Evolutionary conservation across 2,113 vertebrate species (phyloP), one percentile per base, ranked within the genome.

Genomic region (Aviceda subcristata): DNA sequence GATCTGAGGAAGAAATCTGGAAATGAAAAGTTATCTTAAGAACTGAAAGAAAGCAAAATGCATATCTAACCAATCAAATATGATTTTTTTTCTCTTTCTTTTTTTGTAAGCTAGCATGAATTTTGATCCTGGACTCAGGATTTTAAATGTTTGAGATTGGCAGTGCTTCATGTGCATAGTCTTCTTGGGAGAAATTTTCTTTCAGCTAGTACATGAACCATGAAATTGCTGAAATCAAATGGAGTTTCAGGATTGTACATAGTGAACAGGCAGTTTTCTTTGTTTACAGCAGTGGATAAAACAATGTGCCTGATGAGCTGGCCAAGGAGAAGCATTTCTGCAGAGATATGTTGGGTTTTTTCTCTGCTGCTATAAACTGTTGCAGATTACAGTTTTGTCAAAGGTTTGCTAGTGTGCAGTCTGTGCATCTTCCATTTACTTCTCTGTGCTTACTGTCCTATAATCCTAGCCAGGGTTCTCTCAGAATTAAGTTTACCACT

Each of bases 191-290:
- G 72, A 92, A 67, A 93, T 92, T 90, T 95, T 94, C 93, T 67
- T 94, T 94, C 79, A 83, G 78, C 53, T 83, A 57, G 71, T 74
- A 83, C 68, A 92, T 80, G 95, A 97, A 92, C 94, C 92, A 95
- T 96, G 95, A 97, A 96, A 97, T 96, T 96, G 72, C 94, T 80
- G 94, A 95, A 96, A 95, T 95, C 83, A 92, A 94, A 94, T 94
- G 83, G 55, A 97, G 86, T 80, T 95, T 96, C 83, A 92, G 79
- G 72, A 92, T 63, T 94, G 63, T 78, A 80, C n/a, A 48, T 50
- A 83, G 53, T 83, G 63, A 45, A 76, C 45, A 91, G 75, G 41
- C 91, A 80, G 68, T 86, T 94, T 96, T 84, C 92, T 96, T 95
- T 97, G 92, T 97, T 97, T 96, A 95, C 60, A 92, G 41, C 68